Conservation (phyloP, 2,113 vertebrate genomes). For the Nycticryphes semicollaris region DNA sequence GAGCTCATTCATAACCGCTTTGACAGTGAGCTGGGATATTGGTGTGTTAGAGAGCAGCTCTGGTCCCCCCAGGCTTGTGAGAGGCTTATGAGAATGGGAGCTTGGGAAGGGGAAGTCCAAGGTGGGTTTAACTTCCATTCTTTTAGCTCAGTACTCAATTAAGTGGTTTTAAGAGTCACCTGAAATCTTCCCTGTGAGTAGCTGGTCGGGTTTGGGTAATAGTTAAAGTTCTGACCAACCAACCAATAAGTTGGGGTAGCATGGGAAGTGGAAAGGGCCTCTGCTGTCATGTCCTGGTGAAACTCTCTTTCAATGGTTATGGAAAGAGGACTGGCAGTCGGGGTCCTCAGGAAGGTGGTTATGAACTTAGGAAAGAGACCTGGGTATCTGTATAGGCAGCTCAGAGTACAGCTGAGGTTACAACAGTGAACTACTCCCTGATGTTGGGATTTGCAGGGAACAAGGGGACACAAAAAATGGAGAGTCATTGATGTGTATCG, state of each 20-base stretch:
- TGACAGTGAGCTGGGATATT: neutral
- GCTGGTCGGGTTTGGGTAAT: neutral
- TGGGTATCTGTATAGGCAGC: neutral
- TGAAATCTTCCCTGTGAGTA: neutral
- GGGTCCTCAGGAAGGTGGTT: neutral
- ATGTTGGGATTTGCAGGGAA: neutral
- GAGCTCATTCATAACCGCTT: neutral
- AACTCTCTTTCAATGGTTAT: neutral
- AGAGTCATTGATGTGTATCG: rapidly evolving
- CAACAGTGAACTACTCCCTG: neutral
- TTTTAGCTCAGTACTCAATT: neutral
- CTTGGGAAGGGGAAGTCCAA: neutral
- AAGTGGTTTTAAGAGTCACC: neutral
- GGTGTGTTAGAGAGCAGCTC: neutral
- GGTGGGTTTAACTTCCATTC: neutral
- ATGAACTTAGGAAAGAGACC: neutral
- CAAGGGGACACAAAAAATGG: neutral
- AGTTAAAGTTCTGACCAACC: neutral
- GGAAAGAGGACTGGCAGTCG: neutral
- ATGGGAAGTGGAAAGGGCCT: neutral
- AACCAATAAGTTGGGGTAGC: neutral
- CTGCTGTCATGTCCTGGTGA: neutral
- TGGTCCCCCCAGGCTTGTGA: neutral
- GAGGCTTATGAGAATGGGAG: neutral
- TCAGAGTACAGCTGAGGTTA: neutral